Percentiles rank a stretch among this genome's conserved stretches.
Conservation (phyloP, 1,140 invertebrate genomes). For the Myzus persicae region DNA sequence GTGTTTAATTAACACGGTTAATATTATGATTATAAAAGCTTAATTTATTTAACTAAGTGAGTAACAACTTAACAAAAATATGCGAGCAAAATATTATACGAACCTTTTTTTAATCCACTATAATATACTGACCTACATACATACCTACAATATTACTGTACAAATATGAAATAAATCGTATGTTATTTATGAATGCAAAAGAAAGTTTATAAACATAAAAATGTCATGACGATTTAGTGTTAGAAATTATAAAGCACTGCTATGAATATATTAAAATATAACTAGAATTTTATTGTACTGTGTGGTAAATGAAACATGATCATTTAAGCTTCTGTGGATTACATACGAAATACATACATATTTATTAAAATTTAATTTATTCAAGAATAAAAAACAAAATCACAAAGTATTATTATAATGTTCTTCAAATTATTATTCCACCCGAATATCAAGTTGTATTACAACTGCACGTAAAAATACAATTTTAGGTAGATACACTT, state of each 20-base stretch:
- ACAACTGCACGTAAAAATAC: neutral
- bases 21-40: neutral
- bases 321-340: neutral
- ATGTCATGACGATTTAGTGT: neutral
- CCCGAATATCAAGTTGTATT: neutral
- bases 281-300: neutral
- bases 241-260: neutral
- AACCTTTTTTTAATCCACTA: neutral
- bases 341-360: neutral
- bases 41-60: neutral
- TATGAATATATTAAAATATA: constrained; percentile 1
- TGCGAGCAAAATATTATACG: neutral
- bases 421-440: neutral
- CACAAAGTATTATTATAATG: neutral
- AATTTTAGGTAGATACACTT: neutral
- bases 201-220: neutral
- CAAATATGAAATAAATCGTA: neutral
- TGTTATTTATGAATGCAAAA: neutral
- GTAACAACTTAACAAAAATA: constrained; percentile 6
- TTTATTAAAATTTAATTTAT: constrained; percentile 14
- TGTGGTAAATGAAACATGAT: constrained; percentile 15
- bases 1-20: neutral
- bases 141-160: neutral
- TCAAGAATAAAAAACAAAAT: constrained; percentile 4
- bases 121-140: neutral